Conservation (phyloP, 2,797 vertebrate species). For the Danio choprae region DNA sequence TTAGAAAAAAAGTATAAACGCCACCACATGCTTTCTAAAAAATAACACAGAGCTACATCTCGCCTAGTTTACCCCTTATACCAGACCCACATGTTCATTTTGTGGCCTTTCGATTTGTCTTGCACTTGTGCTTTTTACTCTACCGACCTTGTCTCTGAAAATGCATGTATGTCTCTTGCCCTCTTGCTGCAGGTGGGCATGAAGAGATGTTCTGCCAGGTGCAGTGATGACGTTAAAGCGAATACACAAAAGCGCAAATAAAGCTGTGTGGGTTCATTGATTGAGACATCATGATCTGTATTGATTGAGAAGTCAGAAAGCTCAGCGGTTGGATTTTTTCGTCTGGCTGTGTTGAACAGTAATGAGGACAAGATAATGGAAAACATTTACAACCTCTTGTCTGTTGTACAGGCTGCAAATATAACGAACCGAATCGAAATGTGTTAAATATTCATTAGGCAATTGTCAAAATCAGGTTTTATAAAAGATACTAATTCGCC, state of each 20-base stretch:
- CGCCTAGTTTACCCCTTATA: neutral
- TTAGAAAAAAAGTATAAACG: slow-evolving; percentile 50
- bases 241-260: slow-evolving; percentile 10
- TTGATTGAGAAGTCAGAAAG: slow-evolving; percentile 30
- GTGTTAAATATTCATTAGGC: neutral
- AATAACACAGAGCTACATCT: neutral
- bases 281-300: slow-evolving; percentile 35
- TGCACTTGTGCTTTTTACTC: slow-evolving; percentile 39
- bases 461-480: neutral
- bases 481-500: neutral
- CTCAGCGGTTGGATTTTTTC: slow-evolving; percentile 15
- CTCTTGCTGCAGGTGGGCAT: slow-evolving; percentile 53
- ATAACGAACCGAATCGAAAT: slow-evolving; percentile 15
- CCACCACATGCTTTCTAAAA: slow-evolving; percentile 10
- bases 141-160: slow-evolving; percentile 28
- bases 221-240: slow-evolving; percentile 26
- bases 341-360: slow-evolving; percentile 11
- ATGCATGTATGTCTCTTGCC: slow-evolving; percentile 12
- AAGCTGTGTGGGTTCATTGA: slow-evolving; percentile 13
- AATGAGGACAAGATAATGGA: neutral
- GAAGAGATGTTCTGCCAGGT: slow-evolving; percentile 41
- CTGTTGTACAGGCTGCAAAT: neutral
- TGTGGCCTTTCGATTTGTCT: slow-evolving; percentile 1
- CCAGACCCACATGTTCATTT: neutral
- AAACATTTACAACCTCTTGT: neutral